Evolutionary conservation across 1,140 invertebrate species (phyloP), one percentile per base, ranked within the genome.

Genomic region (Aleiodes sp.): DNA sequence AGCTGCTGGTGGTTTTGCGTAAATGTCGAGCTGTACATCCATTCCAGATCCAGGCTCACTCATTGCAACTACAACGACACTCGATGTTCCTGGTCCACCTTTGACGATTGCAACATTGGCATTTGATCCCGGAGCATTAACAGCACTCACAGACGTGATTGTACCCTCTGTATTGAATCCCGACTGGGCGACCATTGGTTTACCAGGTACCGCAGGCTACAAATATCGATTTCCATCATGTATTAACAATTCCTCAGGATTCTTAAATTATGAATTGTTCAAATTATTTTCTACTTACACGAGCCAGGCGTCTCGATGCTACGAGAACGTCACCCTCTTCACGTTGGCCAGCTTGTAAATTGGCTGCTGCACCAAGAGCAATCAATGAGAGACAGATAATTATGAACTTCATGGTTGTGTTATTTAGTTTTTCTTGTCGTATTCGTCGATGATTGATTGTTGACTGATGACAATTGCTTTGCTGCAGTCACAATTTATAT

Each of bases 311-410:
- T 14, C 12, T 57, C 3, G 43, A 28, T 0, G 52, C 12, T 0
- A 72, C 21, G 0, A 78, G 3, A 0, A 64, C 12, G 43, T 80
- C 79, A 0, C 57, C 62, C 0, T 46, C 21, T 7, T 62, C 0
- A 3, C 69, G 74, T 52, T 35, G 8, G 9, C 79, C 79, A 2
- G 74, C 31, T 0, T 31, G 12, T 1, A 78, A 28, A 12, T 76
- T 65, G 9, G 75, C 65, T 10, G 52, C 71, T 10, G 14, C 39
- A 52, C 21, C 66, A 12, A 35, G 64, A 10, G 41, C 33, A 3
- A 71, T 16, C 41, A 77, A n/a, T 0, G 63, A 67, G 0, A 79
- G 19, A 56, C 76, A 76, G 16, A 72, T 16, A 24, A 72, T 2
- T 12, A 70, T 35, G 57, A 57, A 62, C 35, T 62, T 73, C 71